Conservation (phyloP, 1,140 invertebrate species). For the Zeugodacus cucurbitae region DNA sequence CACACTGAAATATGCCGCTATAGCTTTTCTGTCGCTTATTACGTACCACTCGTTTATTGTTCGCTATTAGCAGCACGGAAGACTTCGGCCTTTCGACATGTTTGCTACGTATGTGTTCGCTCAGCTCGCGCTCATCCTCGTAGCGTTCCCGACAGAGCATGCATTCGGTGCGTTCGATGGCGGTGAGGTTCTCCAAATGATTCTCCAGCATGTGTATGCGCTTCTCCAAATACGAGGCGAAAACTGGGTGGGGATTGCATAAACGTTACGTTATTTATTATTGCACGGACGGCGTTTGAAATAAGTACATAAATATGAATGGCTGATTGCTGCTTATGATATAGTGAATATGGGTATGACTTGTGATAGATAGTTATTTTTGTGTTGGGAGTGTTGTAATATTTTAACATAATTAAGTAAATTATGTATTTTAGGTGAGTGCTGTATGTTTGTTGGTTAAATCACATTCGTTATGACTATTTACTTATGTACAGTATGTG, state of each 20-base stretch:
- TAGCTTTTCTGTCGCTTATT: conserved; percentile 56
- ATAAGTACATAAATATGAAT: too few relatives aligned
- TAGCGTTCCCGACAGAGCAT: conserved; percentile 60
- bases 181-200: conserved; percentile 58
- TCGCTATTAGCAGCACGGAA: conserved; percentile 52
- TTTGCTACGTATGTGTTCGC: conserved; percentile 52
- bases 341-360: neutral
- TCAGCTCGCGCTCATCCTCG: conserved; percentile 51
- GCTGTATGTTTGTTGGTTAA: too few relatives aligned
- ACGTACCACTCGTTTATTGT: conserved; percentile 59
- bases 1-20: conserved; percentile 58
- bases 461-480: too few relatives aligned
- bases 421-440: neutral
- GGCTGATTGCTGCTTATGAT: neutral
- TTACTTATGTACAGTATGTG: too few relatives aligned
- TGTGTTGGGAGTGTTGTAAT: neutral
- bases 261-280: neutral
- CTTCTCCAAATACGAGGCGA: conserved; percentile 59
- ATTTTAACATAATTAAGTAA: neutral
- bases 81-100: conserved; percentile 47
- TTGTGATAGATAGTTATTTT: neutral
- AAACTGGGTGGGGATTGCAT: conserved; percentile 46
- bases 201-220: conserved; percentile 58
- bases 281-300: neutral
- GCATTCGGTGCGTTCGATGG: conserved; percentile 60